Base-by-base conservation (phyloP, 2,888 invertebrate species). In the Deladenus siricidicola region DNA sequence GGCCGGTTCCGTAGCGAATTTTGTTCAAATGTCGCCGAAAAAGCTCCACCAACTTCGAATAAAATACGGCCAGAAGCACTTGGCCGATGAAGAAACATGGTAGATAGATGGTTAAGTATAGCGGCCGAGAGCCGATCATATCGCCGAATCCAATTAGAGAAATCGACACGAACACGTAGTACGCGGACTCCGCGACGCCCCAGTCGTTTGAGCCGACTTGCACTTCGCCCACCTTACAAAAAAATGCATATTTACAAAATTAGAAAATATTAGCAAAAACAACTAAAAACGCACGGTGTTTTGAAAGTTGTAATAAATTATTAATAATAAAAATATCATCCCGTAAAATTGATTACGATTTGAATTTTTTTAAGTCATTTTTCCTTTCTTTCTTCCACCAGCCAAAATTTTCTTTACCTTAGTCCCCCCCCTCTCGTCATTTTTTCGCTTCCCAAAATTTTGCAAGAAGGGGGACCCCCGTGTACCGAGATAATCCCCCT, bases 71-170 rank as follows among this genome's bases (percentile, higher is more conserved):
- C 30, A 52, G 21, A n/a, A 52, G 26, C 21, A 52, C 21, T 10
- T 52, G 52, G 21, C 52, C 52, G 29, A 52, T n/a, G 30, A 52
- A 52, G 34, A 52, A 21, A 34, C 52, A 29, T 2, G 52, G 52
- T 17, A 52, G 34, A 26, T 30, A 21, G 4, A 52, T 17, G 3
- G 52, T 52, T 10, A 52, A 28, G 30, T 52, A 52, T 21, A 29
- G 34, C 30, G n/a, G 30, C 34, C 17, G 39, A 34, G 39, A 10
- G 21, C 28, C 52, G 30, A 52, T 52, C 34, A 52, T 21, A 10
- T 52, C 52, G 28, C 52, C 52, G 10, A 52, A 52, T 17, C 52
- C 52, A 21, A 52, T 52, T 3, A 52, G 30, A 28, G 52, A 19
- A 19, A 52, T 21, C n/a, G 52, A 52, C 3, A 34, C 17, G 34